phyloP scores from a whole-genome alignment of 2,797 vertebrate genomes.

The Agapornis canus region DNA sequence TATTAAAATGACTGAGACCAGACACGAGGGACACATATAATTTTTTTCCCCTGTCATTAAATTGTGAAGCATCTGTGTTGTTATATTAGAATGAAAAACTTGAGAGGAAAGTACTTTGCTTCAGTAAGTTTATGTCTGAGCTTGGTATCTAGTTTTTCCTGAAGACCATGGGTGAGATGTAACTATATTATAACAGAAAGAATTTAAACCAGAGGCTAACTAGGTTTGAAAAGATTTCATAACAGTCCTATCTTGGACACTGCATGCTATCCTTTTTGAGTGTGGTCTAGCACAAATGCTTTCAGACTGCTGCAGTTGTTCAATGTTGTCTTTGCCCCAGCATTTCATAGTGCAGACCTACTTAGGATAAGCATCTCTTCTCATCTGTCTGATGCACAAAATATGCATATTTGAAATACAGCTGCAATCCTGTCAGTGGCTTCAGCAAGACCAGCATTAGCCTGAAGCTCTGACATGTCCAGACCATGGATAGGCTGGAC shows the following conservation, averaged over 20 bases:
- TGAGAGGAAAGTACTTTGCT: neutral
- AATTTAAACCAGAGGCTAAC: neutral
- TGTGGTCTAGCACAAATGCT: neutral
- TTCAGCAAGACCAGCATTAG: neutral
- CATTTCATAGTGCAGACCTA: neutral
- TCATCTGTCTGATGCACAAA: neutral
- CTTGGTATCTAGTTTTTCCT: neutral
- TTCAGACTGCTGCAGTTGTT: neutral
- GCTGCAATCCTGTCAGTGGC: neutral
- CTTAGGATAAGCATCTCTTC: neutral
- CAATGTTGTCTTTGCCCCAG: neutral
- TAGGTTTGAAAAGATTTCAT: neutral
- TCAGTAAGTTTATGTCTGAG: neutral
- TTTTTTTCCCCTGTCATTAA: neutral
- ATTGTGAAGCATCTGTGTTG: neutral
- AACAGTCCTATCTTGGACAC: neutral
- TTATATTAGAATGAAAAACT: neutral
- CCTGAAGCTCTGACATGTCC: neutral
- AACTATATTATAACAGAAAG: neutral
- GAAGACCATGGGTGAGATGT: neutral
- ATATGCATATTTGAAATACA: neutral
- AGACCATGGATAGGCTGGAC: neutral
- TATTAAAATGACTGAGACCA: neutral
- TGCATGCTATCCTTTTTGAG: neutral
- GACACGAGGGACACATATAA: fast-evolving